These are phyloP conservation scores for Manis javanica DNA, from an alignment of 2,797 vertebrate species.

Conservation along the genomic window DNA sequence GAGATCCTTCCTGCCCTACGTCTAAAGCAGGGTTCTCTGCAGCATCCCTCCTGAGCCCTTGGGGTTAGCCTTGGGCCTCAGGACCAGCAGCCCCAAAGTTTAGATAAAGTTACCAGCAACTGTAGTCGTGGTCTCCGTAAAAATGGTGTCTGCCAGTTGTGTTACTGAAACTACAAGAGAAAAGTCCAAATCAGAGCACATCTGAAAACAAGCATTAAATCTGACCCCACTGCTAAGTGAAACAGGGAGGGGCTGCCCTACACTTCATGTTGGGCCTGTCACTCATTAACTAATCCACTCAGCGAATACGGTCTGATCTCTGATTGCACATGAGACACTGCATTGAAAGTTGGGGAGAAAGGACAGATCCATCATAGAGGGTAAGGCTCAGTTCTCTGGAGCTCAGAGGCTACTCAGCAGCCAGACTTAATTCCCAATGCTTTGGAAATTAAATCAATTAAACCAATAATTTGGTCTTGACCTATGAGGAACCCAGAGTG, in stretches of 20 bases:
- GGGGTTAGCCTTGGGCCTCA: not conserved
- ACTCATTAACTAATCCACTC: no score
- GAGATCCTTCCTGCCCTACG: not conserved
- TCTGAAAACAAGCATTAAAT: not conserved
- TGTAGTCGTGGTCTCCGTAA: accelerated
- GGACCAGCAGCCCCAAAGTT: not conserved
- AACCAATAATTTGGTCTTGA: not conserved
- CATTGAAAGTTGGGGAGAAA: not conserved
- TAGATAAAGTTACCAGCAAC: not conserved
- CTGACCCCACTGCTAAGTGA: not conserved
- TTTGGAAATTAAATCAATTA: no score
- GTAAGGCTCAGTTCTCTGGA: no score
- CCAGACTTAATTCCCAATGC: not conserved
- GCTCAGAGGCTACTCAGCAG: not conserved
- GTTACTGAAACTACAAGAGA: not conserved
- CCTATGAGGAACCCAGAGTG: not conserved
- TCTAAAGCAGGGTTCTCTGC: not conserved
- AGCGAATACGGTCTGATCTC: not conserved
- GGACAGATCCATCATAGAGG: accelerated
- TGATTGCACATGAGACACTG: not conserved
- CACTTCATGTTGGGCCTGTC: not conserved
- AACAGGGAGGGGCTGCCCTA: no score
- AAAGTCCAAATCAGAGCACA: not conserved
- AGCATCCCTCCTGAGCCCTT: not conserved
- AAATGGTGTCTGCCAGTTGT: accelerated